These are phyloP conservation scores for Onychomys torridus DNA, from an alignment of 2,797 vertebrate genomes.

Conservation along the genomic window DNA sequence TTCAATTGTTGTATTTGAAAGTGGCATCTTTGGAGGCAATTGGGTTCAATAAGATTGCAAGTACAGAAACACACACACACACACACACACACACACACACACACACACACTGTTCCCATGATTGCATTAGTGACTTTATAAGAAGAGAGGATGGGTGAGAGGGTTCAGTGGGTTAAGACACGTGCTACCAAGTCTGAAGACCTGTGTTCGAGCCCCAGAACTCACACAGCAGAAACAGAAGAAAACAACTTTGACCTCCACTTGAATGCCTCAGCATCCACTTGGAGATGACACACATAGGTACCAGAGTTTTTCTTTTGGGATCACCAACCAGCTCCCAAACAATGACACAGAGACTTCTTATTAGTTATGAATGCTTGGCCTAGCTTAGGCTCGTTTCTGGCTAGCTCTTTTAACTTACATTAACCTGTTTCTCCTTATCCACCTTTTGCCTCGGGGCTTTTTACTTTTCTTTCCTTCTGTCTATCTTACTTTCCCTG, in stretches of 20 bases:
- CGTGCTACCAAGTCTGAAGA: not conserved
- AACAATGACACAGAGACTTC: not conserved
- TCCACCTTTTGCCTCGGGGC: not conserved
- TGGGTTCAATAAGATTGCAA: not conserved
- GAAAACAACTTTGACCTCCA: not conserved
- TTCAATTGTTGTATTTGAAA: not conserved
- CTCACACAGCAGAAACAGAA: not conserved
- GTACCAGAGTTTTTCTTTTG: not conserved
- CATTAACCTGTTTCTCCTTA: not conserved
- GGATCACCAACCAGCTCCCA: not conserved
- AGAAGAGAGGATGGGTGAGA: not conserved
- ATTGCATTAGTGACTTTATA: not conserved
- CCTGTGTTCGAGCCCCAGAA: not conserved
- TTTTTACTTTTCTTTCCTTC: not conserved
- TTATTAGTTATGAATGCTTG: not conserved
- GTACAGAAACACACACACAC: not conserved
- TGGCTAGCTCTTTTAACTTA: not conserved
- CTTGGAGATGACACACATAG: not conserved
- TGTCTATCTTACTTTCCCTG: not conserved
- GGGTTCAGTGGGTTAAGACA: not conserved
- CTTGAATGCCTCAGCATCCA: not conserved
- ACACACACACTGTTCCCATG: not conserved
- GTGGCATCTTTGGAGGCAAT: not conserved
- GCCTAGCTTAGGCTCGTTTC: not conserved
- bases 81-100: not conserved